Evolutionary conservation across 2,797 vertebrate genomes (phyloP).

Genomic region (Microtus californicus): DNA sequence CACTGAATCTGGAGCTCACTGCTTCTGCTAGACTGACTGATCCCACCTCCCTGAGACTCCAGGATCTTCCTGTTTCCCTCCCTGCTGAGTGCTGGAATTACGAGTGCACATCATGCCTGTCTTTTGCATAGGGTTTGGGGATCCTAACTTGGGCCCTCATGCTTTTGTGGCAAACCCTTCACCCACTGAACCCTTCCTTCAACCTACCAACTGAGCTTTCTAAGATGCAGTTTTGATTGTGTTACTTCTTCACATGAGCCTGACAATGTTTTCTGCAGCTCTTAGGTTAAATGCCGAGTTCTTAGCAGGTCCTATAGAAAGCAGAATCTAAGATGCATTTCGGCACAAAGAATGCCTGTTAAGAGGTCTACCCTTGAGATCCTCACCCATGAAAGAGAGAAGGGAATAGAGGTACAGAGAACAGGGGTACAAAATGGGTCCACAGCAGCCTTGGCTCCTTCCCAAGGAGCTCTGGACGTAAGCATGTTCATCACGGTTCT

Average conservation of each 20-base stretch:
- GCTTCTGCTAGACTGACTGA: not conserved
- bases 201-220: not conserved
- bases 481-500: not conserved
- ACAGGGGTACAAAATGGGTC: no score
- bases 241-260: not conserved
- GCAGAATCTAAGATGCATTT: not conserved
- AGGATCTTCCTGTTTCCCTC: not conserved
- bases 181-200: not conserved
- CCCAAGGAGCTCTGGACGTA: not conserved
- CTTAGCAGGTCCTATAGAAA: not conserved
- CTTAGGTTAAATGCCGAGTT: not conserved
- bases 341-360: not conserved
- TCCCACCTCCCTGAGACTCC: no score
- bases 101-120: not conserved
- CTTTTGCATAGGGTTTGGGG: not conserved
- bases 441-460: not conserved
- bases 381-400: not conserved
- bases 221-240: not conserved
- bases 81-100: not conserved
- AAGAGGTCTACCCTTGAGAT: not conserved
- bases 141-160: not conserved
- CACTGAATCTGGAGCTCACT: not conserved
- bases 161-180: not conserved
- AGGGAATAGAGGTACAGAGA: not conserved
- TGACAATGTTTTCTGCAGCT: not conserved